Percentiles rank a stretch among this genome's conserved stretches.
These are phyloP conservation scores for Leptonema lineaticorne DNA, from an alignment of 1,140 invertebrate species.

Conservation along the genomic window DNA sequence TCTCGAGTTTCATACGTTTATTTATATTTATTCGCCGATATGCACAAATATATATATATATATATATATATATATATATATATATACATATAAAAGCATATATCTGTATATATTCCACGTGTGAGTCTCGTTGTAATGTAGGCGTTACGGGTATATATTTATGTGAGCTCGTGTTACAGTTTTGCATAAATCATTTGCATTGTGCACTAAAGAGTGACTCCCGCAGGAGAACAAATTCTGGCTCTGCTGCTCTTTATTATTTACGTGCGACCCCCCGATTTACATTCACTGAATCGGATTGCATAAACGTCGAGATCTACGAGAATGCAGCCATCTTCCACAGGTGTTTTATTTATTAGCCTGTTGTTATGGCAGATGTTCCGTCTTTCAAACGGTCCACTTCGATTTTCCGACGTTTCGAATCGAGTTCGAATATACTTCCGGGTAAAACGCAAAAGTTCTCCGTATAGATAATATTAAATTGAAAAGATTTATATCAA, in stretches of 20 bases:
- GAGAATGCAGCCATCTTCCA: background rate
- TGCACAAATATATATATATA: no score
- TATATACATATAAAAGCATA: no score
- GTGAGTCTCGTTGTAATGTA: background rate
- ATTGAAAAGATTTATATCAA: no score
- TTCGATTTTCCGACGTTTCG: no score
- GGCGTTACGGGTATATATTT: constrained; percentile 14
- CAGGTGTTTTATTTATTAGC: background rate
- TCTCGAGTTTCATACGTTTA: no score
- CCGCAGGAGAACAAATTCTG: background rate
- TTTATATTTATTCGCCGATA: no score
- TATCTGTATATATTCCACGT: constrained; percentile 26
- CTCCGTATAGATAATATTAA: no score
- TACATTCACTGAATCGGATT: background rate
- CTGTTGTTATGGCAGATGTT: no score
- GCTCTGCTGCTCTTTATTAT: constrained; percentile 14
- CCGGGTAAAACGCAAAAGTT: no score
- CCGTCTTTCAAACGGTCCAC: no score
- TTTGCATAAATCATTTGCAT: constrained; percentile 36
- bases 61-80: no score
- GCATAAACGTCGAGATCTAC: background rate
- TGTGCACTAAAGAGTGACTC: constrained; percentile 26
- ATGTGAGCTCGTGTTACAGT: constrained; percentile 26
- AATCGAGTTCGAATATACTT: no score
- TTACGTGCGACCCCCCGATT: constrained; percentile 3